Base-by-base conservation (phyloP, 1,140 invertebrate species). In the Cryptotermes secundus region DNA sequence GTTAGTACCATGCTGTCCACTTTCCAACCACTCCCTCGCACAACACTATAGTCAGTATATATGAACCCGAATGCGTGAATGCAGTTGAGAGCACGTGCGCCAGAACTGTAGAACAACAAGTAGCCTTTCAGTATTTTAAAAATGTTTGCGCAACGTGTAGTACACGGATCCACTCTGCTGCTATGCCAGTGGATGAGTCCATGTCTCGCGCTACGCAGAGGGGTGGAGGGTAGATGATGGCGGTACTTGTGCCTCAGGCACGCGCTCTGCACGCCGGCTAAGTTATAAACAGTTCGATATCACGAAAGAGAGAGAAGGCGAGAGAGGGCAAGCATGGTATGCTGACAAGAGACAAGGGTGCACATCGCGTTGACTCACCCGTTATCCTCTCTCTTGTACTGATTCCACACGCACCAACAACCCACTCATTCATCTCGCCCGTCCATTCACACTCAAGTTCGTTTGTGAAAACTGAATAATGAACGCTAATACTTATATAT, bases 211-310 rank as follows among this genome's bases (percentile, higher is more conserved):
- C 59, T n/a, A 2, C 26, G 59, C 4, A 72, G 59, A 72, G 59
- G 59, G 59, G 59, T 72, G 59, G 26, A 31, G 59, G 59, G 59
- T 72, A 72, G 26, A 31, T 14, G 26, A 31, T n/a, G 26, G 26
- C 59, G 26, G 59, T 72, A 72, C 26, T 72, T 26, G 26, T 31
- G 59, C 59, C 59, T n/a, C 26, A 72, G 59, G 59, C 59, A 72
- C 26, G 59, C 59, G 59, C 59, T 31, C 59, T 72, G 59, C 59
- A 31, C 26, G n/a, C n/a, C n/a, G 59, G n/a, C 59, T 72, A 72
- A 26, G 59, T 72, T 72, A 72, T 72, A 72, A 72, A 72, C 59
- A 72, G 59, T 72, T 72, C 59, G n/a, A 72, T 72, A 72, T 72
- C 59, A 72, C n/a, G 59, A 72, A 10, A 6, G 26, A 31, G 59